Conservation (phyloP, 2,888 invertebrate genomes). For the Coleophora deauratella region DNA sequence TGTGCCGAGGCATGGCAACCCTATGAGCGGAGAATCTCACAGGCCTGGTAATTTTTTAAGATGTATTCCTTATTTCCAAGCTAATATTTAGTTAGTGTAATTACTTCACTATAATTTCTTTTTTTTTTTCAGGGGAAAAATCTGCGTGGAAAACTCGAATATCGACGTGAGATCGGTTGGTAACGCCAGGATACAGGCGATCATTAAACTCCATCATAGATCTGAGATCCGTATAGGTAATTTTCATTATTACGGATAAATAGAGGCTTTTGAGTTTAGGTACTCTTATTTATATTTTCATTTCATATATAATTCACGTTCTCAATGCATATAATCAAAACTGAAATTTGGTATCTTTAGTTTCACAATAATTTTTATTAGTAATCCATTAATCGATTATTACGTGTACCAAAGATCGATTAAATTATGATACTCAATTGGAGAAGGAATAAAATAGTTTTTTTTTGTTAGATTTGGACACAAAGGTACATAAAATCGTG, state of each 20-base stretch:
- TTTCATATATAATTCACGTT: not conserved
- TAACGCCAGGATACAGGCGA: slow-evolving; percentile 18
- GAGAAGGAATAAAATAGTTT: slow-evolving; percentile 17
- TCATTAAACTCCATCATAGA: slow-evolving; percentile 6
- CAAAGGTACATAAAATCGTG: too few species aligned
- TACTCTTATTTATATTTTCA: not conserved
- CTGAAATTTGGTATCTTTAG: not conserved
- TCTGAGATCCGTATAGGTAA: too few species aligned
- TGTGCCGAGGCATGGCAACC: slow-evolving; percentile 50
- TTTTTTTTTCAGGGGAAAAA: slow-evolving; percentile 53
- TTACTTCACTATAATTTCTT: too few species aligned
- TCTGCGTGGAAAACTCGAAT: slow-evolving; percentile 70
- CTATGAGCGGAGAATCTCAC: slow-evolving; percentile 55
- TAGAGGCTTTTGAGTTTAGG: slow-evolving; percentile 19
- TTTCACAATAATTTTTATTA: slow-evolving; percentile 4
- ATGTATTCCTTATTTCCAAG: slow-evolving; percentile 2
- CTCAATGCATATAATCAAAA: not conserved
- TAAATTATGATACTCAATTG: slow-evolving; percentile 20
- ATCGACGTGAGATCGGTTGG: slow-evolving; percentile 58
- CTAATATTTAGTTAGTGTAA: too few species aligned
- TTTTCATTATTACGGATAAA: slow-evolving; percentile 28
- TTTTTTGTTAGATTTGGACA: too few species aligned
- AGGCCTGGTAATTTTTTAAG: slow-evolving; percentile 43
- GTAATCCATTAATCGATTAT: slow-evolving; percentile 7
- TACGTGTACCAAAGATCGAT: slow-evolving; percentile 26